Evolutionary conservation across 2,797 vertebrate species (phyloP), one percentile per base, ranked within the genome.

Genomic region (Ispidina lecontei): DNA sequence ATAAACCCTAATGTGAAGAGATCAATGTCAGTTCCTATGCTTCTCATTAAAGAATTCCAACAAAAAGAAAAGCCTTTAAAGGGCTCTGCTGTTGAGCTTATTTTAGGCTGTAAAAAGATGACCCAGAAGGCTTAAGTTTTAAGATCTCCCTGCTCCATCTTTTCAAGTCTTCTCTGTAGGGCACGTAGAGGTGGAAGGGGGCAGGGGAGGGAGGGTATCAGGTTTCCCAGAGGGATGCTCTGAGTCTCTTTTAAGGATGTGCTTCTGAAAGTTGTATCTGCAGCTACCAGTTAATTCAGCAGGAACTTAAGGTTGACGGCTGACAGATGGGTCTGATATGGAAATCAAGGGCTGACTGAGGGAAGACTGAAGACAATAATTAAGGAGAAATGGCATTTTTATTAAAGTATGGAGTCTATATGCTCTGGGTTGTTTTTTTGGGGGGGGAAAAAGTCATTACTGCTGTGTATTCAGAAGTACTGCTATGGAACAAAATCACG

Each of bases 81-180:
- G 23, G 65, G 55, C 37, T 69, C 69, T 72, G 51, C 69, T 56
- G 14, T 44, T 87, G 58, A 89, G 47, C 35, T 89, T 89, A 75
- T 85, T 95, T 94, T 83, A 70, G 29, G 65, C 74, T 75, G 84
- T 81, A 72, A 89, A 85, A 84, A 77, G 84, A 63, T 72, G 69
- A 91, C 78, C 62, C 72, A 89, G 44, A 85, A 96, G 65, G 28
- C 56, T 85, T 41, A 74, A 91, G 58, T 89, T 56, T 78, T 81
- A 91, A 78, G 43, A 56, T 75, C 73, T 71, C 19, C 69, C 39
- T 62, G 47, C 63, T 89, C 75, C 31, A 28, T 59, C 78, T 76
- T 84, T 75, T 85, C 88, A 77, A 82, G 84, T 56, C 18, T 4
- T 23, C 46, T 77, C 87, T 74, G 62, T 72, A 74, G 16, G 55